Conservation (phyloP, 2,797 vertebrate genomes). For the Varecia variegata region DNA sequence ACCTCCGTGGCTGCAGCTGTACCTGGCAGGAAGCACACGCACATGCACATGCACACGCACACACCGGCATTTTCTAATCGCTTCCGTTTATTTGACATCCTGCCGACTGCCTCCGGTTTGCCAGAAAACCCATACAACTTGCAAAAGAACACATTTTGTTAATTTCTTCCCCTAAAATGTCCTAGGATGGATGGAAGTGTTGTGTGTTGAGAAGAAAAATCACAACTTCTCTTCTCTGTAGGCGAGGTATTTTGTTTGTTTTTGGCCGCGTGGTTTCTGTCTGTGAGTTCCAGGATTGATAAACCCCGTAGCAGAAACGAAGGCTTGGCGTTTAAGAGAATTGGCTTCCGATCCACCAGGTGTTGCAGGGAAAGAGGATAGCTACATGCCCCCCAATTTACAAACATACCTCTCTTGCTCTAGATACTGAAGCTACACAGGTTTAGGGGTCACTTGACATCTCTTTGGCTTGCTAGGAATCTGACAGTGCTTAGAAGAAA, state of each 20-base stretch:
- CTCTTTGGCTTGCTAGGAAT: not conserved
- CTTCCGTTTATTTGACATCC: not conserved
- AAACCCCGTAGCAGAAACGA: fast-evolving
- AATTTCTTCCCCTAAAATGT: not conserved
- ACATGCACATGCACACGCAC: not conserved
- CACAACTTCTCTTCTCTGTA: not conserved
- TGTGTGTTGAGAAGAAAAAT: not conserved
- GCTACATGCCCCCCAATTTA: not conserved
- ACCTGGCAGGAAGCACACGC: not conserved
- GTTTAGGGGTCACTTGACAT: not conserved
- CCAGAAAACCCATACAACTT: not conserved
- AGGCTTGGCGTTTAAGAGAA: not conserved
- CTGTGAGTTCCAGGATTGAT: not conserved
- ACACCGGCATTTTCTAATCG: not conserved
- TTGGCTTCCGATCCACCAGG: not conserved
- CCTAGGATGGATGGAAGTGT: not conserved
- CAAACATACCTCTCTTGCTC: not conserved
- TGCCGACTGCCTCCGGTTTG: not conserved
- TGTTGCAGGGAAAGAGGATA: not conserved
- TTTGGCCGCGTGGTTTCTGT: not conserved
- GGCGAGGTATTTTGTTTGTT: not conserved
- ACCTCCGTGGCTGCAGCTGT: not conserved
- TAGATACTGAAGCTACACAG: too few species aligned
- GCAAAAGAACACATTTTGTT: not conserved
- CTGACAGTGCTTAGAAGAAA: not conserved